Evolutionary conservation across 2,113 vertebrate genomes (phyloP), one percentile per base, ranked within the genome.

Genomic region (Erinaceus europaeus): DNA sequence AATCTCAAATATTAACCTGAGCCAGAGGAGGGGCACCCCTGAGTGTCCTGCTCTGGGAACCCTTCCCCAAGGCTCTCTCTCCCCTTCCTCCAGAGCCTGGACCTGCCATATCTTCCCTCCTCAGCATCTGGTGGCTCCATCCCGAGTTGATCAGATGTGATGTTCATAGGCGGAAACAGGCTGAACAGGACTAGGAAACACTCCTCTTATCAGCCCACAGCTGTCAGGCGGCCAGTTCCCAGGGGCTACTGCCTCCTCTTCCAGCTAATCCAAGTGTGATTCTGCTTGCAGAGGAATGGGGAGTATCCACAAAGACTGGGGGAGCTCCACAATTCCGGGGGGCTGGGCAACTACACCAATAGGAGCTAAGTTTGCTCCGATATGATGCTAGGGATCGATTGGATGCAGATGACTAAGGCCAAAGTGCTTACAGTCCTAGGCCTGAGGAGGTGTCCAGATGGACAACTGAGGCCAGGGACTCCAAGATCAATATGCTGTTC

Each of bases 101-200:
- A n/a, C n/a, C n/a, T n/a, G n/a, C n/a, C n/a, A n/a, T 11, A 29
- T 3, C 40, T 71, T 76, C 53, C 57, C n/a, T 32, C 2, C 20
- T 32, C 20, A 40, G 89, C 55, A 61, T 34, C n/a, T 9, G 10
- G 68, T 25, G 21, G 42, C 20, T 71, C 57, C 40, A 69, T 23
- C n/a, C 23, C 64, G 36, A 29, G 42, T 21, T 61, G 5, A 90
- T 78, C 83, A 65, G 83, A 89, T 78, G 46, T 75, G 85, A 78
- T 48, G 72, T 59, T 74, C 36, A 5, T 15, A 61, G 82, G 74
- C 7, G 0, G 18, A 38, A 75, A 73, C 57, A 40, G 79, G 34
- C 68, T 80, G 75, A 84, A 55, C 6, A 48, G 75, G 57, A 73
- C 46, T 73, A 59, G 68, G 55, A 78, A 89, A 89, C 61, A 85